Base-by-base conservation (phyloP, 2,888 invertebrate genomes). In the Calameuta pallipes region DNA sequence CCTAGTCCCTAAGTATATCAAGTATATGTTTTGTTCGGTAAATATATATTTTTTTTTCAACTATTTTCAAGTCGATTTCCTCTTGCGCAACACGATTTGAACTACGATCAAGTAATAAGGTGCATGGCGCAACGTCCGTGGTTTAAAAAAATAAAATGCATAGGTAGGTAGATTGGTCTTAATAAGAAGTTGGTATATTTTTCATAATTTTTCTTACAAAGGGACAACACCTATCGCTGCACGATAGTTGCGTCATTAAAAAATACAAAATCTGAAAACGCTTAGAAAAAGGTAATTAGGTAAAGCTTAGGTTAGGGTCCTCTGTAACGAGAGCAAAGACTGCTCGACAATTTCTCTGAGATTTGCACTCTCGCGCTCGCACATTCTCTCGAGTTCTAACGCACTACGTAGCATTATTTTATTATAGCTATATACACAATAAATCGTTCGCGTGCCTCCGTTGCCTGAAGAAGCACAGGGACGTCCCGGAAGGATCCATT, bases 171-270 rank as follows among this genome's bases (percentile, higher is more conserved):
- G 23, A 56, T 56, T 23, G 6, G 56, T 56, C 56, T 23, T 56
- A 2, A 56, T 56, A 9, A 56, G 9, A 56, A 23, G 23, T 56
- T 56, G 1, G 75, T 83, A 78, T 82, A 82, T 83, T 83, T 82
- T 79, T 79, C 73, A 80, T 79, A 76, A 82, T 79, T 83, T 56
- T 56, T 56, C 56, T 56, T 56, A 56, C 56, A 56, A 56, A 56
- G 9, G 23, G 56, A 23, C 9, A 23, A 56, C 56, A 56, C 9
- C 56, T 56, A 23, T 2, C 23, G 56, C 23, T 23, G 9, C 23
- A 23, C 23, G 6, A 23, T 56, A 56, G 71, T 31, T 71, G 34
- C 71, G 31, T 31, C 30, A 33, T 71, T 30, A 12, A 30, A 30
- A 12, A 71, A 23, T 71, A 71, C 31, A 71, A 71, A 71, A 71